Conservation (phyloP, 2,888 invertebrate species). For the Keiferia lycopersicella region DNA sequence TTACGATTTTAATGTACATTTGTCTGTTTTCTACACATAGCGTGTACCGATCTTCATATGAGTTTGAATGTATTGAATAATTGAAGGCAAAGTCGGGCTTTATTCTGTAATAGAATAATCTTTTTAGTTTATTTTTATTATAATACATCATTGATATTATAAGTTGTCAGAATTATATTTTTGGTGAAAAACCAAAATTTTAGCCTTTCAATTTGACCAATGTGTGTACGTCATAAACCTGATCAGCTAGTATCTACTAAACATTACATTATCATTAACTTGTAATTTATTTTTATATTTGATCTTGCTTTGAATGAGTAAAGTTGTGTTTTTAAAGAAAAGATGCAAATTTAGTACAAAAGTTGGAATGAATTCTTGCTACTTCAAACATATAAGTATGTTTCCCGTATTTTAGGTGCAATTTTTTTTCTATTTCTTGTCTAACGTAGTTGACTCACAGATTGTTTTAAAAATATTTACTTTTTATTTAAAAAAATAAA, state of each 20-base stretch:
- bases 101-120: neutral
- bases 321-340: slow-evolving; percentile 8
- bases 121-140: slow-evolving; percentile 4
- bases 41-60: neutral
- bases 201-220: neutral
- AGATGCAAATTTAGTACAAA: slow-evolving; percentile 19
- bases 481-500: neutral
- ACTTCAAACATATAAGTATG: neutral
- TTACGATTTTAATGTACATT: neutral
- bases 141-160: too few species aligned
- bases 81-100: neutral
- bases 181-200: too few species aligned
- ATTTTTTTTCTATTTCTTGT: slow-evolving; percentile 12
- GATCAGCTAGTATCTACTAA: neutral
- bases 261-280: neutral
- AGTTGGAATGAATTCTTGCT: slow-evolving; percentile 8
- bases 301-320: neutral
- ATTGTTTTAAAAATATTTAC: neutral
- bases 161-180: too few species aligned
- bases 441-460: slow-evolving; percentile 3
- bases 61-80: slow-evolving; percentile 3
- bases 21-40: neutral
- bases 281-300: slow-evolving; percentile 13
- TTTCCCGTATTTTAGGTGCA: slow-evolving; percentile 15
- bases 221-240: neutral